Evolutionary conservation across 1,140 invertebrate genomes (phyloP).

Genomic region (Solenopsis invicta): DNA sequence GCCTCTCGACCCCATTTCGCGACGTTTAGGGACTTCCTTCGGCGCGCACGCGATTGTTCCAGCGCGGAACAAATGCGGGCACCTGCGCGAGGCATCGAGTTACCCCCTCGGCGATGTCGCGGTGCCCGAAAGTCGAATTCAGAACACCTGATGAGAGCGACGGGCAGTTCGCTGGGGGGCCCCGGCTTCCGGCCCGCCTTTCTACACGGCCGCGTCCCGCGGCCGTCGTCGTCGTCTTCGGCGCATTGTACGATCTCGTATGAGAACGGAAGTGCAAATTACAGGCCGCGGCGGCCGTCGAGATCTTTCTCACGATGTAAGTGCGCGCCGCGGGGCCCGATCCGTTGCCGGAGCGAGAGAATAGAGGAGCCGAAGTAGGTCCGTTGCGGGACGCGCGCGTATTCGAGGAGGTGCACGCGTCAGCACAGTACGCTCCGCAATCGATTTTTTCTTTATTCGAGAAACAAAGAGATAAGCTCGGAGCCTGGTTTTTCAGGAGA

Average conservation of each 20-base stretch:
- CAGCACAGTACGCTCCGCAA: not conserved
- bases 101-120: conserved; percentile 72
- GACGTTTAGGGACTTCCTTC: conserved; percentile 77
- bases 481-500: not conserved
- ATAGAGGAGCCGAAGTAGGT: conserved; percentile 42
- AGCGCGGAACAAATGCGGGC: conserved; percentile 73
- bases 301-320: conserved; percentile 83
- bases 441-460: conserved; percentile 2
- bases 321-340: conserved; percentile 48
- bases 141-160: conserved; percentile 71
- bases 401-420: conserved; percentile 41
- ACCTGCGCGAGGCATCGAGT: conserved; percentile 81
- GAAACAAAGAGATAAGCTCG: not conserved
- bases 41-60: conserved; percentile 69
- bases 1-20: conserved; percentile 61
- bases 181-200: conserved; percentile 40
- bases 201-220: conserved; percentile 49
- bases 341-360: conserved; percentile 12
- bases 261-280: conserved; percentile 85
- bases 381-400: conserved; percentile 23
- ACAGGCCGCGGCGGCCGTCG: conserved; percentile 64
- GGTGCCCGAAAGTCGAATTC: conserved; percentile 65
- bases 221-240: conserved; percentile 49
- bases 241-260: conserved; percentile 67
- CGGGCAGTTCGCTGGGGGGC: conserved; percentile 77